phyloP scores from a whole-genome alignment of 2,888 invertebrate genomes.

The Petrolisthes manimaculis region DNA sequence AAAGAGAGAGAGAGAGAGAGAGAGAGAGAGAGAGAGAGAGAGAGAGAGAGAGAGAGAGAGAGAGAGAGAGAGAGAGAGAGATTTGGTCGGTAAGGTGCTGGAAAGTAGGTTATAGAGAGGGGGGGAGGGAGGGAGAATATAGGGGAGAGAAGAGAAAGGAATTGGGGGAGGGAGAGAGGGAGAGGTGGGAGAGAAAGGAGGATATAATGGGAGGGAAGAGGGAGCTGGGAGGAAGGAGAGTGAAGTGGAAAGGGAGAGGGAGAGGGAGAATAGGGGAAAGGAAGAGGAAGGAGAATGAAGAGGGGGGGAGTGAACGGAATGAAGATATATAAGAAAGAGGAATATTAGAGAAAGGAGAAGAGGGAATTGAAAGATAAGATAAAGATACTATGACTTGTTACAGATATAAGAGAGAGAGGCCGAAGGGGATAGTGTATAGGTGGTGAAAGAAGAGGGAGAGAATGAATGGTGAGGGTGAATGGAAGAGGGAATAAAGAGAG shows the following conservation, averaged over 20 bases:
- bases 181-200: background rate
- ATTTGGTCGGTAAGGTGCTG: background rate
- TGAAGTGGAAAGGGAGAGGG: background rate
- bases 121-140: background rate
- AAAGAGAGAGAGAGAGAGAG: constrained; percentile 14
- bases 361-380: background rate
- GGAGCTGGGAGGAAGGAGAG: constrained; percentile 1
- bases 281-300: background rate
- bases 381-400: background rate
- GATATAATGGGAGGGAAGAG: background rate
- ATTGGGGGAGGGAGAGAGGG: background rate
- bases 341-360: background rate
- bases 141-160: background rate
- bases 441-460: background rate
- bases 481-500: background rate
- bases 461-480: background rate
- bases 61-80: constrained; percentile 18
- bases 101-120: background rate
- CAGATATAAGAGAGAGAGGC: background rate
- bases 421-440: background rate
- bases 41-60: background rate
- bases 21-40: background rate
- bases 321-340: background rate
- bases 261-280: background rate
- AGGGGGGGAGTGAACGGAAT: too few species aligned